Base-by-base conservation (phyloP, 2,888 invertebrate genomes). In the Leptinotarsa tumamoca region DNA sequence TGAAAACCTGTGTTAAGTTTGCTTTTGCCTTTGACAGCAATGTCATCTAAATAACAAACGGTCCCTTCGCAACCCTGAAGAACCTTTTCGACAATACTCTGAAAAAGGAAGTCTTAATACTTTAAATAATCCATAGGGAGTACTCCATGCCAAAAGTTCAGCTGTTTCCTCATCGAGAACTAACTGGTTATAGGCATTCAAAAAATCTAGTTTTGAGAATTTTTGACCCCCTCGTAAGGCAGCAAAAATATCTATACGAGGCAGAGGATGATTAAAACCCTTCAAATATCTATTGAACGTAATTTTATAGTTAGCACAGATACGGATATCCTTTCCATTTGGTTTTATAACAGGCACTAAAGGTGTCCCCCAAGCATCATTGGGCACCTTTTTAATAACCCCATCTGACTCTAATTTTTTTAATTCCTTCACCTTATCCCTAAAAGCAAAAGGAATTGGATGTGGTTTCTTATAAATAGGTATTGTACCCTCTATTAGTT, bases 131-230 rank as follows among this genome's bases (percentile, higher is more conserved):
- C 27, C 27, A 27, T 27, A 27, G 4, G 27, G 27, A 27, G 27
- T 27, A 27, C 27, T 27, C 27, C 27, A 27, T 27, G 27, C 27
- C 27, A 78, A 63, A 49, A 79, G 80, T 49, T 82, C 80, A 3
- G 81, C 84, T 84, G 71, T 18, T 79, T 78, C 74, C 83, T 83
- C 27, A 27, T 72, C 88, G 87, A 78, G 88, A 88, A 63, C 87
- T 86, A 14, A 84, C 84, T 75, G 80, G 74, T 49, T 80, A 68
- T 75, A 79, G 68, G 49, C 81, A 67, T 82, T 81, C 0, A 81
- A 75, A 18, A 86, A 80, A 81, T 87, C 86, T 7, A 86, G 61
- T 75, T 84, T 84, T 18, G 81, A 27, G 27, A 27, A 27, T 27
- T 27, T 27, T 27, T 27, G 27, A 27, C 27, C 27, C 27, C 4